Conservation (phyloP, 1,140 invertebrate species). For the Drosophila yakuba region DNA sequence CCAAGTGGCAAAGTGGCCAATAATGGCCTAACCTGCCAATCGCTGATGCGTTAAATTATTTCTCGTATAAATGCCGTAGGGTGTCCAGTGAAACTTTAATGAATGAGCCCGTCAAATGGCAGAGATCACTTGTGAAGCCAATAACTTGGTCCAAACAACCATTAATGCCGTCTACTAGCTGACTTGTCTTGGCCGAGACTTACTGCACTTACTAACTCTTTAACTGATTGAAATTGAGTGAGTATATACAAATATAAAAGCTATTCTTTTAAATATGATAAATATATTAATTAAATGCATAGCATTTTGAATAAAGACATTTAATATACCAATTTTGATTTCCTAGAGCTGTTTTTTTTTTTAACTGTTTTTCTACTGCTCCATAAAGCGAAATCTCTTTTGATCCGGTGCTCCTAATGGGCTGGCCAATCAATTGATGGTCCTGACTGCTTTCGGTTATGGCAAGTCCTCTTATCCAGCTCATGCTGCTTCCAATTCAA, state of each 20-base stretch:
- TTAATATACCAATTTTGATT: not conserved
- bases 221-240: too few relatives aligned
- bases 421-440: constrained; percentile 25
- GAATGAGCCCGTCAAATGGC: constrained; percentile 28
- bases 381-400: not conserved
- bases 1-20: constrained; percentile 36
- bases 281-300: too few relatives aligned
- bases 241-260: too few relatives aligned
- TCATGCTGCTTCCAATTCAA: constrained; percentile 20
- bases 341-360: not conserved
- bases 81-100: constrained; percentile 32
- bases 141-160: constrained; percentile 22
- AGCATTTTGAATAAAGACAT: not conserved
- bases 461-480: constrained; percentile 24
- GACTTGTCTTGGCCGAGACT: not conserved
- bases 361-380: not conserved
- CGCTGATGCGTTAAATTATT: constrained; percentile 77
- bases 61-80: constrained; percentile 32
- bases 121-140: constrained; percentile 25
- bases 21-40: constrained; percentile 56
- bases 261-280: too few relatives aligned
- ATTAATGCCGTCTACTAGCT: constrained; percentile 6
- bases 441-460: not conserved
- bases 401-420: constrained; percentile 5
- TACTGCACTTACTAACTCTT: not conserved